Base-by-base conservation (phyloP, 2,113 vertebrate species). In the Scomber colias region DNA sequence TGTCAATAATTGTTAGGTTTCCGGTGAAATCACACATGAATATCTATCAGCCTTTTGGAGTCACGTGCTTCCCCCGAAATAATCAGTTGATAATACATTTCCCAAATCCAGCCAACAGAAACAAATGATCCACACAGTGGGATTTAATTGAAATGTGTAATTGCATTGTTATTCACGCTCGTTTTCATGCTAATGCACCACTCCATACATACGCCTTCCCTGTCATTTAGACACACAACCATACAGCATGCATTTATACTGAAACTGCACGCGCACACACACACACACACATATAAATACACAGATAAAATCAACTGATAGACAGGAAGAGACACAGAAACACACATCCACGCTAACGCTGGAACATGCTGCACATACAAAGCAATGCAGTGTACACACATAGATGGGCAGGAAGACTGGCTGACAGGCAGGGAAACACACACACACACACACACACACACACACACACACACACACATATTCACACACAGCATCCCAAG, bases 81-180 rank as follows among this genome's bases (percentile, higher is more conserved):
- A 86, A 76, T 76, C 66, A 75, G 21, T 63, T 76, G 56, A 89
- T 83, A 61, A 75, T 79, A 70, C 74, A 49, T 79, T 76, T 79
- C 66, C 61, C 11, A 21, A 76, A 66, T 85, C 66, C 35, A 78
- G 74, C 81, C 81, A 72, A 79, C 73, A 79, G 63, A 79, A 81
- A 81, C 79, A 54, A 85, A 87, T 65, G 51, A 82, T 78, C 65
- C 82, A 67, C 72, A 53, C 72, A 60, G 73, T 89, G 65, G 72
- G 81, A 78, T 86, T 89, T 87, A 88, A 92, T 91, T 90, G 73
- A 87, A 92, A 86, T 80, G 64, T 54, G 15, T 90, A 89, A 93
- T 88, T 92, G 85, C 84, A 59, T 90, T 87, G 86, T 90, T 90
- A 86, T 89, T 88, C 88, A 85, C 71, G 35, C 27, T 81, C 5